Evolutionary conservation across 2,113 vertebrate genomes (phyloP).

Genomic region (Vidua chalybeata): DNA sequence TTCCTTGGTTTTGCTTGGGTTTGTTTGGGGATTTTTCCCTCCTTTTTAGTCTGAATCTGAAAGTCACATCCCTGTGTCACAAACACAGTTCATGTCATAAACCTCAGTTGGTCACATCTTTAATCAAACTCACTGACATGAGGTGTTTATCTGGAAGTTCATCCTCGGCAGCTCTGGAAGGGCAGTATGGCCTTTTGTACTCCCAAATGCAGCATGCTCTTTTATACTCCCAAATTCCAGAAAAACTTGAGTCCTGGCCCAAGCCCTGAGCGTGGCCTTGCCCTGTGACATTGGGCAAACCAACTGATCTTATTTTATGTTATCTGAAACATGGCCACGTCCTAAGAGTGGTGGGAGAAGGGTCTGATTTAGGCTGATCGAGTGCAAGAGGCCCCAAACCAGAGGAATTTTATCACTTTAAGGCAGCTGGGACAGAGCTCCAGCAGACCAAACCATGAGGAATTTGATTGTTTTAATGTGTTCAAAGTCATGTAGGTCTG

Average conservation of each 20-base stretch:
- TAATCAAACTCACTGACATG: background rate
- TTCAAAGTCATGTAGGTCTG: background rate
- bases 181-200: background rate
- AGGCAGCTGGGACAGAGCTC: background rate
- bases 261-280: background rate
- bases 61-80: background rate
- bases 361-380: background rate
- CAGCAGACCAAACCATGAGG: background rate
- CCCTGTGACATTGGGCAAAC: background rate
- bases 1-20: background rate
- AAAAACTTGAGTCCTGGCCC: background rate
- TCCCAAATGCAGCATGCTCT: background rate
- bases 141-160: background rate
- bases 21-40: background rate
- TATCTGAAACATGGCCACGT: accelerated
- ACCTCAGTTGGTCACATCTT: background rate
- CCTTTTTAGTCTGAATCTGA: background rate
- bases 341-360: background rate
- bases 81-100: background rate
- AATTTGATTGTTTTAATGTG: background rate
- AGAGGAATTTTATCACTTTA: background rate
- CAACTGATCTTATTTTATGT: background rate
- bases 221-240: background rate
- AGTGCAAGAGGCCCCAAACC: background rate
- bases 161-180: background rate